Conservation (phyloP, 2,113 vertebrate species). For the Passer domesticus region DNA sequence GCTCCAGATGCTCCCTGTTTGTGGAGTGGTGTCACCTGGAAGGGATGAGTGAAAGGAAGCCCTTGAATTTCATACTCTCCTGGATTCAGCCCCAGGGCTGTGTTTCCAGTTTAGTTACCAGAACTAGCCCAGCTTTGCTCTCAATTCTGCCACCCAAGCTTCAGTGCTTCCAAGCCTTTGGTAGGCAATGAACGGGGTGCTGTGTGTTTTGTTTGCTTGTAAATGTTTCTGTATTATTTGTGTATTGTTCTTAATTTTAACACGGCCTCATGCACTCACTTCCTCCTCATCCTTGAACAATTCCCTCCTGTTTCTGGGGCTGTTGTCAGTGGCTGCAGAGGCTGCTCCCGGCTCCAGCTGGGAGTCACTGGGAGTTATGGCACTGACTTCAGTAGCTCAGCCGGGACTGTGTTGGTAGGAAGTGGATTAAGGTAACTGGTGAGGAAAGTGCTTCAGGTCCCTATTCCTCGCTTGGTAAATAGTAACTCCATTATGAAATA, state of each 20-base stretch:
- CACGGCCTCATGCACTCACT: not conserved
- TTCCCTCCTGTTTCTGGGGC: not conserved
- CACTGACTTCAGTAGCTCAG: not conserved
- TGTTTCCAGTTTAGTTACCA: not conserved
- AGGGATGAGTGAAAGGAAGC: not conserved
- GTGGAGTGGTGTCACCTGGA: not conserved
- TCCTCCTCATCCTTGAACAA: not conserved
- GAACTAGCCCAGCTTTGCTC: not conserved
- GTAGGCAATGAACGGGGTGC: not conserved
- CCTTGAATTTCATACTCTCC: not conserved
- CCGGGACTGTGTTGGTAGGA: not conserved
- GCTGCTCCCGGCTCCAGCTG: not conserved
- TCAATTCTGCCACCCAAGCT: not conserved
- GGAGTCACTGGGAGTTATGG: rapidly evolving
- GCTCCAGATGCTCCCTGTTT: not conserved
- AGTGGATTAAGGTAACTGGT: not conserved
- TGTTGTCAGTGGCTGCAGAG: not conserved
- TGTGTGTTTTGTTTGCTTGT: not conserved
- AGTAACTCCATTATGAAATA: not conserved
- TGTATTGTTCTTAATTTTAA: not conserved
- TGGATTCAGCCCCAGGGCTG: not conserved
- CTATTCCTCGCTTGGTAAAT: not conserved
- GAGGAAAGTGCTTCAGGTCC: not conserved
- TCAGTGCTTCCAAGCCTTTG: not conserved
- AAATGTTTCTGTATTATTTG: not conserved